Evolutionary conservation across 2,797 vertebrate species (phyloP).

Genomic region (Kryptopterus vitreolus): DNA sequence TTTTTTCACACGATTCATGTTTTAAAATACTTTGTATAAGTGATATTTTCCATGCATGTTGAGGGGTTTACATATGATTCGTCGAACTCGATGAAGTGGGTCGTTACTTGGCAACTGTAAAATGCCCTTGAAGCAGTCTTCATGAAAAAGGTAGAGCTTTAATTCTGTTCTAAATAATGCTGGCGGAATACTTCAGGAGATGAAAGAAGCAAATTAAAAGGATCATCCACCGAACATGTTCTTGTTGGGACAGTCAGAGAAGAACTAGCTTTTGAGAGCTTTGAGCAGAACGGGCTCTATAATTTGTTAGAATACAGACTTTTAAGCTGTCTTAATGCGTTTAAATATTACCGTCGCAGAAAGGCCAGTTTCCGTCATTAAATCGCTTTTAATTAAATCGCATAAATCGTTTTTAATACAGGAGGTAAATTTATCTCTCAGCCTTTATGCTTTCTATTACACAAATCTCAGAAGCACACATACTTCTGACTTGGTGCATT

Average conservation of each 20-base stretch:
- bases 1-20: too few species aligned
- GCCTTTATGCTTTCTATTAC: too few species aligned
- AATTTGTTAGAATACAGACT: background rate
- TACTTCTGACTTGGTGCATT: too few species aligned
- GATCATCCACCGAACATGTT: background rate
- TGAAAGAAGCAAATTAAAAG: constrained; percentile 4
- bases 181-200: background rate
- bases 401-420: too few species aligned
- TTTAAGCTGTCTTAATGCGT: too few species aligned
- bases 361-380: too few species aligned
- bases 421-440: too few species aligned
- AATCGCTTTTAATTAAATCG: too few species aligned
- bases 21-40: too few species aligned
- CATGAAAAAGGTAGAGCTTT: constrained; percentile 11
- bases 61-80: background rate
- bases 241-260: background rate
- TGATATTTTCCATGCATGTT: too few species aligned
- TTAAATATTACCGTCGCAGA: too few species aligned
- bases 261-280: background rate
- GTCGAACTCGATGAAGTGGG: background rate
- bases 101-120: constrained; percentile 22
- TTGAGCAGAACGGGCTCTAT: background rate
- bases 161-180: constrained; percentile 5
- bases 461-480: too few species aligned
- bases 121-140: constrained; percentile 1